phyloP scores from a whole-genome alignment of 1,140 invertebrate genomes.

The Achroia grisella region DNA sequence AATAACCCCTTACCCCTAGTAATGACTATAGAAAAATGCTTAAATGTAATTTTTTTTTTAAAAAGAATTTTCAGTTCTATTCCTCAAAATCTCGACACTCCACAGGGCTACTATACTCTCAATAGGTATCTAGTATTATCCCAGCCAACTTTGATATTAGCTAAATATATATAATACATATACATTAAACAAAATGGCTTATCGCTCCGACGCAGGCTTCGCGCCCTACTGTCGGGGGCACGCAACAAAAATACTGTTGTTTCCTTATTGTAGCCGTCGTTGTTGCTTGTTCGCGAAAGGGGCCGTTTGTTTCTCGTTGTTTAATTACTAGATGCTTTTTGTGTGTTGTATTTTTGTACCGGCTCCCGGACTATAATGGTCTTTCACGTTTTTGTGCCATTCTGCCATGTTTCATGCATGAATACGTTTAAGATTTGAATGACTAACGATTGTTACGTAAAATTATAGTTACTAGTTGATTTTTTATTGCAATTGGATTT shows the following conservation, averaged over 20 bases:
- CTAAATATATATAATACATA: conserved; percentile 8
- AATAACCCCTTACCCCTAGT: too few species aligned
- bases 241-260: conserved; percentile 63
- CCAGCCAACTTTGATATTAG: conserved; percentile 3
- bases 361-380: conserved; percentile 19
- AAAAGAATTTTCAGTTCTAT: too few species aligned
- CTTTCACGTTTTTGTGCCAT: conserved; percentile 5
- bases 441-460: too few species aligned
- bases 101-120: too few species aligned
- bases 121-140: too few species aligned
- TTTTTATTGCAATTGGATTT: too few species aligned
- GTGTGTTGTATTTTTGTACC: conserved; percentile 18
- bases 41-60: too few species aligned
- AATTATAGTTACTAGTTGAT: too few species aligned
- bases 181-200: conserved; percentile 28
- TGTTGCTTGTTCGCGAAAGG: conserved; percentile 36
- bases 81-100: too few species aligned
- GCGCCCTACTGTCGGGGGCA: conserved; percentile 15
- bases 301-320: conserved; percentile 45
- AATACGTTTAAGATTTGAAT: conserved; percentile 2
- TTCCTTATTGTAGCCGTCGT: conserved; percentile 40
- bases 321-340: conserved; percentile 60
- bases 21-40: too few species aligned
- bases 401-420: conserved; percentile 5
- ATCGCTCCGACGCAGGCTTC: conserved; percentile 40